These are phyloP conservation scores for Acleris emargana DNA, from an alignment of 2,888 invertebrate genomes.

Conservation along the genomic window DNA sequence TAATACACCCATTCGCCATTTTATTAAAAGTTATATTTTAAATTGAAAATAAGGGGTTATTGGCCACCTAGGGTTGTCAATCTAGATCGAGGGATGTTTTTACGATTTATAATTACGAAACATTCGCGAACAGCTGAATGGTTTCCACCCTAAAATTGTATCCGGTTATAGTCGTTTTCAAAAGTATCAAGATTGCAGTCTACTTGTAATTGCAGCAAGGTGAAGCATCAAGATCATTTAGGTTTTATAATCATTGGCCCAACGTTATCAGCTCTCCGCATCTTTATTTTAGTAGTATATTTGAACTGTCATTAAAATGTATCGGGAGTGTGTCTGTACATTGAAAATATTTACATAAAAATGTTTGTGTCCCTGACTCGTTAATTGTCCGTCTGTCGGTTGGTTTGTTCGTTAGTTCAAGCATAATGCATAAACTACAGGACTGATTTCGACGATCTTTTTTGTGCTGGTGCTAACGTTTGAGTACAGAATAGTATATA, in stretches of 20 bases:
- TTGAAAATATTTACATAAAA: too few relatives aligned
- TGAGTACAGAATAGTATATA: too few relatives aligned
- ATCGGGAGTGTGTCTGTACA: too few relatives aligned
- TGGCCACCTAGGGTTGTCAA: conserved; percentile 35
- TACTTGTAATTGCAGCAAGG: conserved; percentile 19
- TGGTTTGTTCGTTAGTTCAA: too few relatives aligned
- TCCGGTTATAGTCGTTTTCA: conserved; percentile 8
- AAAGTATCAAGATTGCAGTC: conserved; percentile 21
- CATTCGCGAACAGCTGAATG: conserved; percentile 29
- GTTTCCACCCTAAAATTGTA: conserved; percentile 17
- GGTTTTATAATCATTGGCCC: neutral
- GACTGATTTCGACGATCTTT: too few relatives aligned
- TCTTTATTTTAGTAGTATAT: neutral
- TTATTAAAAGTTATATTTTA: neutral
- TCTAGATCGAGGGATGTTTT: conserved; percentile 35
- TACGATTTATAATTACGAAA: conserved; percentile 32
- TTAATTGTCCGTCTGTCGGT: too few relatives aligned
- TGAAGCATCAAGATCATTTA: conserved; percentile 11
- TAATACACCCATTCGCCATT: conserved; percentile 25
- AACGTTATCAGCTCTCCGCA: neutral
- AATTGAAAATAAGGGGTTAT: too few relatives aligned
- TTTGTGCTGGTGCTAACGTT: too few relatives aligned
- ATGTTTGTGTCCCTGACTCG: too few relatives aligned
- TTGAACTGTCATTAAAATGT: too few relatives aligned
- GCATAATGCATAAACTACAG: too few relatives aligned